phyloP scores from a whole-genome alignment of 1,140 invertebrate genomes.

The Diachasmimorpha longicaudata region DNA sequence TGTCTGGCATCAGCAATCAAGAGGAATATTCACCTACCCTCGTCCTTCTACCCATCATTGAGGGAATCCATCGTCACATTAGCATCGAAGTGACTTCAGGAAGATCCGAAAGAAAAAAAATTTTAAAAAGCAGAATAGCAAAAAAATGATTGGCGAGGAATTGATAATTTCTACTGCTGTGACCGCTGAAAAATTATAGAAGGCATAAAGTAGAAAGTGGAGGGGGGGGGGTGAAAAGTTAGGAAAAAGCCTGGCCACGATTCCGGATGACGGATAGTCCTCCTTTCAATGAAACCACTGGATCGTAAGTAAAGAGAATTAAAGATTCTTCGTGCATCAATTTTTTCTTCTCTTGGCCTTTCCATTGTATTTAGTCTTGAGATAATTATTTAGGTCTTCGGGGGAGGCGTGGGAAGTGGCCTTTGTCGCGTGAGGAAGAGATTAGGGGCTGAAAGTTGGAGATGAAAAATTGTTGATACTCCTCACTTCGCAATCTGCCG shows the following conservation, averaged over 20 bases:
- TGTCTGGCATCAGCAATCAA: slow-evolving; percentile 44
- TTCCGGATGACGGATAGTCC: slow-evolving; percentile 55
- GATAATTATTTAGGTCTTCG: slow-evolving; percentile 5
- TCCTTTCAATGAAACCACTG: slow-evolving; percentile 53
- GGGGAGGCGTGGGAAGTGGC: neutral
- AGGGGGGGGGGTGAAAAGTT: neutral
- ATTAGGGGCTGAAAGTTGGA: neutral
- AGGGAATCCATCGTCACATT: neutral
- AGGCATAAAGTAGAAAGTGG: neutral
- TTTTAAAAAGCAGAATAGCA: neutral
- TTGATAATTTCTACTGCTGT: neutral
- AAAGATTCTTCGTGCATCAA: slow-evolving; percentile 50
- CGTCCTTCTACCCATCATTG: neutral
- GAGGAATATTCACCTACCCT: slow-evolving; percentile 35
- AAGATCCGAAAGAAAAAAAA: neutral
- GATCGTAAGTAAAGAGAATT: slow-evolving; percentile 60
- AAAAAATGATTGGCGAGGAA: neutral
- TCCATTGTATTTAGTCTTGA: neutral
- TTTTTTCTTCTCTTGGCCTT: slow-evolving; percentile 36
- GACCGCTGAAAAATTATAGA: slow-evolving; percentile 1
- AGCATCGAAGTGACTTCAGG: slow-evolving; percentile 5
- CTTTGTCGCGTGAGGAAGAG: neutral
- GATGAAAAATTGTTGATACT: neutral
- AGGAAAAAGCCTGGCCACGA: neutral
- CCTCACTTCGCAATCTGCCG: too few relatives aligned